These are phyloP conservation scores for Trachemys scripta DNA, from an alignment of 2,113 vertebrate genomes.

Conservation along the genomic window DNA sequence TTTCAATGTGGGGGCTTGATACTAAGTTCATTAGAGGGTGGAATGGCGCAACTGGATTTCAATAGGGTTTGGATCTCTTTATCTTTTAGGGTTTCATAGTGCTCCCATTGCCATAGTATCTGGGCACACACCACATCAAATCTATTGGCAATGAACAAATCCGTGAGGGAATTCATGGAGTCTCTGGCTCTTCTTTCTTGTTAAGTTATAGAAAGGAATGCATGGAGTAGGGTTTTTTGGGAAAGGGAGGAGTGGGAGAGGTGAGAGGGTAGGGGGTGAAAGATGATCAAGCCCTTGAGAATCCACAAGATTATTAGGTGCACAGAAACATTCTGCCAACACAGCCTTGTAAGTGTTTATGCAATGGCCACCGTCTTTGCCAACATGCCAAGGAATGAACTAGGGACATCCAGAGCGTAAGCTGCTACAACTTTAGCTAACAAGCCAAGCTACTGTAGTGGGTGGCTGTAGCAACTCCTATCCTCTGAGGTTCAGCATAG, in stretches of 20 bases:
- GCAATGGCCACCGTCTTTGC: no score
- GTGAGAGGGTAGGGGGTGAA: background rate
- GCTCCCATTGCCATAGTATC: background rate
- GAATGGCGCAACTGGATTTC: background rate
- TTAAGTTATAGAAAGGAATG: background rate
- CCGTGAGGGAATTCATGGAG: background rate
- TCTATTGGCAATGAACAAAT: background rate
- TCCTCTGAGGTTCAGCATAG: no score
- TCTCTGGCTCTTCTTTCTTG: background rate
- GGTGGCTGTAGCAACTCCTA: no score
- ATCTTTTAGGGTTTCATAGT: background rate
- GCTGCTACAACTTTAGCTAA: no score
- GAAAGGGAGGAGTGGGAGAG: background rate
- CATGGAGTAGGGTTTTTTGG: background rate
- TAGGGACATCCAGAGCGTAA: no score
- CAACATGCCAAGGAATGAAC: no score
- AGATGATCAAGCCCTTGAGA: background rate
- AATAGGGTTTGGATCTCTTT: background rate
- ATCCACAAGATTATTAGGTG: background rate
- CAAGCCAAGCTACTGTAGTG: no score
- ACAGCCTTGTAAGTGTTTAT: background rate
- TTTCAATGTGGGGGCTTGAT: background rate
- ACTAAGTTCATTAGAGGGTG: background rate
- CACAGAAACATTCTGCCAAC: background rate
- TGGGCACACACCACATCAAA: no score